Percentiles rank a stretch among this genome's conserved stretches.
Evolutionary conservation across 1,140 invertebrate species (phyloP).

Genomic region (Pachyrhynchus sulphureomaculatus): DNA sequence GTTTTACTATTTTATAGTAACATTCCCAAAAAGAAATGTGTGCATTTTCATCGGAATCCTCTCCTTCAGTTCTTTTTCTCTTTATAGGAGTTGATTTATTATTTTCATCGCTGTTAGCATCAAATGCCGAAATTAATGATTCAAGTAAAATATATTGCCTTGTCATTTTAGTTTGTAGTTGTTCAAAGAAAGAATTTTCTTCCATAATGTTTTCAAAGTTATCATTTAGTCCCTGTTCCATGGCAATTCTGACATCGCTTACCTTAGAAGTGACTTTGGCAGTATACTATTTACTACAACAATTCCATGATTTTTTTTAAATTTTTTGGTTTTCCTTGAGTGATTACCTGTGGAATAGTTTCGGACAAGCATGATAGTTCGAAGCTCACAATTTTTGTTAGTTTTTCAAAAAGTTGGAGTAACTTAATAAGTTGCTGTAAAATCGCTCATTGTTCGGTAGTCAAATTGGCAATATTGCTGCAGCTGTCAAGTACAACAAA

Average conservation of each 20-base stretch:
- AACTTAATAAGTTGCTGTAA: constrained; percentile 18
- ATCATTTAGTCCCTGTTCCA: constrained; percentile 13
- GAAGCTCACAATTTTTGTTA: constrained; percentile 30
- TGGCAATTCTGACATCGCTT: not conserved
- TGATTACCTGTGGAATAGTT: constrained; percentile 20
- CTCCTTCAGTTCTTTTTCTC: no score
- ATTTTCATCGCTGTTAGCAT: no score
- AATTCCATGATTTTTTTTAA: no score
- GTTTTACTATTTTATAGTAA: not conserved
- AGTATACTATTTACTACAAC: constrained; percentile 12
- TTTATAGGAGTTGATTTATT: no score
- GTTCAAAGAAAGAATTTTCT: constrained; percentile 10
- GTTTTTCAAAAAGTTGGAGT: constrained; percentile 31
- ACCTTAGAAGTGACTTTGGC: not conserved
- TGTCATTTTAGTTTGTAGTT: not conserved
- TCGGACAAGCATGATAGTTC: constrained; percentile 20
- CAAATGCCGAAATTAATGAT: not conserved
- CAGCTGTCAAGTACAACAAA: constrained; percentile 11
- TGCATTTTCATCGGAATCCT: no score
- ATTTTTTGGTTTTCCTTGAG: no score
- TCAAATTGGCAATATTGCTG: constrained; percentile 10
- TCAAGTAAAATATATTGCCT: not conserved
- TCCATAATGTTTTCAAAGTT: constrained; percentile 3
- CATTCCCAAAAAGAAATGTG: no score
- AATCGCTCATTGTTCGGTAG: constrained; percentile 11